These are phyloP conservation scores for Imbricaverruca yamaguchii DNA, from an alignment of 2,888 invertebrate genomes.

Conservation along the genomic window DNA sequence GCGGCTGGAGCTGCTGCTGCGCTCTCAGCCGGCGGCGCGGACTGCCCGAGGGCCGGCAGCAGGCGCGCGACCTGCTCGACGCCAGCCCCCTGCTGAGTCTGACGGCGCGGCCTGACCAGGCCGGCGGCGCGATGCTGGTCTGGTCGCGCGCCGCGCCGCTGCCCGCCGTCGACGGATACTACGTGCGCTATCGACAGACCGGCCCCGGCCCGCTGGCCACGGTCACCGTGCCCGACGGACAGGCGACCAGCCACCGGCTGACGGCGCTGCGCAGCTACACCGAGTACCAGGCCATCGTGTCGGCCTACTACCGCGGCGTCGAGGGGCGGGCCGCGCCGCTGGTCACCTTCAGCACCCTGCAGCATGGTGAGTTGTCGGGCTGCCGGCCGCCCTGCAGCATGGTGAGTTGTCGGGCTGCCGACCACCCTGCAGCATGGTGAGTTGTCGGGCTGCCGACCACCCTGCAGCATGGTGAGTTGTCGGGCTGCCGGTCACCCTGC, in stretches of 20 bases:
- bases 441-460: not conserved
- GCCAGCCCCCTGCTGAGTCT: not conserved
- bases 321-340: slow-evolving; percentile 10
- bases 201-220: not conserved
- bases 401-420: not conserved
- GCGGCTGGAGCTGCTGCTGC: slow-evolving; percentile 14
- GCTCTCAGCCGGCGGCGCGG: slow-evolving; percentile 7
- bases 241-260: not conserved
- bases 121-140: not conserved
- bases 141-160: not conserved
- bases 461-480: not conserved
- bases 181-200: not conserved
- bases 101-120: not conserved
- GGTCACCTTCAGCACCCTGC: not conserved
- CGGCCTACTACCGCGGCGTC: not conserved
- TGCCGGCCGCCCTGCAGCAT: too few relatives aligned
- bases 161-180: not conserved
- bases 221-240: not conserved
- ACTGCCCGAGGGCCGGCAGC: not conserved
- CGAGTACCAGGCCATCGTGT: slow-evolving; percentile 15
- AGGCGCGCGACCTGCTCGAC: slow-evolving; percentile 9
- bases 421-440: not conserved
- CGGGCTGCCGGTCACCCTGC: not conserved
- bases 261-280: not conserved
- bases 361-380: not conserved